These are phyloP conservation scores for Zaprionus capensis DNA, from an alignment of 1,140 invertebrate genomes.

Conservation along the genomic window DNA sequence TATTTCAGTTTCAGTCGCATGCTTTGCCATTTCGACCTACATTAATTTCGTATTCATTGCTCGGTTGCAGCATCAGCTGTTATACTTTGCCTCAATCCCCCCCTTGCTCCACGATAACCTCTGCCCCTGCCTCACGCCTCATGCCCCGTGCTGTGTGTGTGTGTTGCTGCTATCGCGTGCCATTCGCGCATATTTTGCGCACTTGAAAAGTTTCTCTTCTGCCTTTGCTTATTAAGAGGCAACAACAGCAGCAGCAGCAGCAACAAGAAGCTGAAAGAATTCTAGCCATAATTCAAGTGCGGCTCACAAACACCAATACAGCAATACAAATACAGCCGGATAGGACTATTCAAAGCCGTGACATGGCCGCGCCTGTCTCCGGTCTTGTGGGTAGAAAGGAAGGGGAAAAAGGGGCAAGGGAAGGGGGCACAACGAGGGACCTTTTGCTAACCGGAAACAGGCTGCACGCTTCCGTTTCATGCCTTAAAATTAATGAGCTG, in stretches of 20 bases:
- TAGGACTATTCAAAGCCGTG: constrained; percentile 43
- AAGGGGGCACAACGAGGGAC: constrained; percentile 1
- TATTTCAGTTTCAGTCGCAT: constrained; percentile 73
- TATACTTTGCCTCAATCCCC: constrained; percentile 32
- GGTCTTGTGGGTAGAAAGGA: constrained; percentile 2
- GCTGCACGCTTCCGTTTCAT: constrained; percentile 79
- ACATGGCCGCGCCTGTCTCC: constrained; percentile 69
- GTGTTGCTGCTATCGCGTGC: constrained; percentile 44
- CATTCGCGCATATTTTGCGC: constrained; percentile 73
- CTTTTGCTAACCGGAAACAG: constrained; percentile 69
- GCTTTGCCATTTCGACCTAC: constrained; percentile 78
- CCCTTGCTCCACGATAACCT: neutral
- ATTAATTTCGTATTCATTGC: constrained; percentile 81
- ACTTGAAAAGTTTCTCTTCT: constrained; percentile 71
- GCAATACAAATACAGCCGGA: constrained; percentile 36
- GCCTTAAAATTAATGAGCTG: constrained; percentile 81
- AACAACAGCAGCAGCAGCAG: constrained; percentile 12
- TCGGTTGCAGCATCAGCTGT: constrained; percentile 68
- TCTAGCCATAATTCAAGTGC: constrained; percentile 75
- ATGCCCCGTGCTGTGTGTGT: neutral
- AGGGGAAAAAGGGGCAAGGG: neutral
- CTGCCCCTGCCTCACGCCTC: neutral
- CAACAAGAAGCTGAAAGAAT: constrained; percentile 54
- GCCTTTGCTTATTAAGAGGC: constrained; percentile 75
- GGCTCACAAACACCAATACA: constrained; percentile 46